Base-by-base conservation (phyloP, 2,888 invertebrate genomes). In the Agonopterix subpropinquella region DNA sequence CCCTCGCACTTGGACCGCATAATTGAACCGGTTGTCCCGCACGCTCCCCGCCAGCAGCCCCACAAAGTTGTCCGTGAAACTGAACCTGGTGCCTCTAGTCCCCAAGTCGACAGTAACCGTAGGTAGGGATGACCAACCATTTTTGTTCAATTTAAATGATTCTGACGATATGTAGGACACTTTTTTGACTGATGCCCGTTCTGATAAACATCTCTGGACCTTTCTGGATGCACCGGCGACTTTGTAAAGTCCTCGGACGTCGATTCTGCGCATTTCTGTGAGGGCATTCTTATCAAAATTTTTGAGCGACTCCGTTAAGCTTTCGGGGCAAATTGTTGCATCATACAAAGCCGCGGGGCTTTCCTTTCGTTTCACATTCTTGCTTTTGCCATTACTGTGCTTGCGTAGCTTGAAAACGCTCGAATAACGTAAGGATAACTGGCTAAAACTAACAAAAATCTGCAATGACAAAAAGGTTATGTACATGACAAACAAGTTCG, bases 1-100 rank as follows among this genome's bases (percentile, higher is more conserved):
- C 39, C 91, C 91, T 47, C 96, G 90, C 11, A 91, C 87, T 73
- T 93, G 93, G 13, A 91, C 70, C 36, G 70, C 68, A 53, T 75
- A 82, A 39, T 69, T 64, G 62, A 82, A 80, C 1, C 59, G 62
- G 52, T 59, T 67, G 11, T 64, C 54, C 1, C 56, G 57, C 36
- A 79, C 9, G 50, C 72, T 72, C 8, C 54, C 64, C 0, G 72
- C 56, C 3, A 89, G 64, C 1, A 77, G 60, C 2, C 79, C 72
- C 1, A 72, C 46, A 53, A 84, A 80, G 54, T 81, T 80, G 41
- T 80, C 68, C 8, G 81, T 67, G 10, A 80, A 60, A 18, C 64
- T 75, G 35, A 80, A 58, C 52, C 72, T 77, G 65, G 70, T 61
- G n/a, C 59, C 67, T 53, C 54, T 73, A 4, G 64, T 61, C 1